These are phyloP conservation scores for Drosophila repleta DNA, from an alignment of 1,140 invertebrate species.

Conservation along the genomic window DNA sequence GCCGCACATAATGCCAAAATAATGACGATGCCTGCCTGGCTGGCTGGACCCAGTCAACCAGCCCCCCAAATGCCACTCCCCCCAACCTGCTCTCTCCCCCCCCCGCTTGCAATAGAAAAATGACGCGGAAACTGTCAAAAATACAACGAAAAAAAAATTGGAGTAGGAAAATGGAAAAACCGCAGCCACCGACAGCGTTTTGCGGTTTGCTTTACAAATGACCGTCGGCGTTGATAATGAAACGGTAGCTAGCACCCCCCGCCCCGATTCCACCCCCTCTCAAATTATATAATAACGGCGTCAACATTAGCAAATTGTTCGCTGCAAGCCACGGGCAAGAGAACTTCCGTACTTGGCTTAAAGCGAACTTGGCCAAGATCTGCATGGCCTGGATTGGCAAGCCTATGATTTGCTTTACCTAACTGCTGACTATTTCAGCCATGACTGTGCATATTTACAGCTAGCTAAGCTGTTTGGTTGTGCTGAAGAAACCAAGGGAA, in stretches of 20 bases:
- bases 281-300: conserved; percentile 78
- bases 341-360: neutral
- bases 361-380: conserved; percentile 6
- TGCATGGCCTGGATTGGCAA: neutral
- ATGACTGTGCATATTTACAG: too few relatives aligned
- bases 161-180: conserved; percentile 34
- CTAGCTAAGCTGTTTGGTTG: too few relatives aligned
- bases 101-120: conserved; percentile 62
- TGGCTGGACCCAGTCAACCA: conserved; percentile 25
- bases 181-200: conserved; percentile 51
- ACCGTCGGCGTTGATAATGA: conserved; percentile 58
- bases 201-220: conserved; percentile 76
- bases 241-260: conserved; percentile 19
- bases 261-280: conserved; percentile 31
- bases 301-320: conserved; percentile 81
- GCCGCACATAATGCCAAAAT: conserved; percentile 76
- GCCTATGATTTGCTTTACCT: neutral
- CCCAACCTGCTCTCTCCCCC: neutral
- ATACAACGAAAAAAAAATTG: conserved; percentile 40
- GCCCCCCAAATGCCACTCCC: neutral
- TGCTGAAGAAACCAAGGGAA: too few relatives aligned
- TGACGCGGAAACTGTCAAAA: conserved; percentile 82
- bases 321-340: too few relatives aligned
- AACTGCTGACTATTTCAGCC: too few relatives aligned
- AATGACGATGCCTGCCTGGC: conserved; percentile 60